Evolutionary conservation across 2,113 vertebrate genomes (phyloP).

Genomic region (Ophthalmolycus amberensis): DNA sequence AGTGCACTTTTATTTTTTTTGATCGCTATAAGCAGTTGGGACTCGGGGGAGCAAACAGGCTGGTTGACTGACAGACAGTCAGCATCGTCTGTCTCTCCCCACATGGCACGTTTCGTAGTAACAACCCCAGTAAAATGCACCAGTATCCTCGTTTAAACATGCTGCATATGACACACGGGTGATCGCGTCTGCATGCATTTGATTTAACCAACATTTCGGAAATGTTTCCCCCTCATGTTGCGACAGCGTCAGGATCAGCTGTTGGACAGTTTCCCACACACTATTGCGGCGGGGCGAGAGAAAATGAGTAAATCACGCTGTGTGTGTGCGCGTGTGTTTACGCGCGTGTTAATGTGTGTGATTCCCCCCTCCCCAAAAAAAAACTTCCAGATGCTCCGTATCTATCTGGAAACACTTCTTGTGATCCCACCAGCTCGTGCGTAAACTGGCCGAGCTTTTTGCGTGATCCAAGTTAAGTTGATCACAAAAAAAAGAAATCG

Average conservation of each 20-base stretch:
- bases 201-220: conserved; percentile 27
- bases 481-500: neutral
- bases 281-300: neutral
- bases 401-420: conserved; percentile 43
- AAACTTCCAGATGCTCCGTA: conserved; percentile 62
- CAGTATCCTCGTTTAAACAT: neutral
- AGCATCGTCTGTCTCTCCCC: conserved; percentile 27
- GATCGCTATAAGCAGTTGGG: conserved; percentile 16
- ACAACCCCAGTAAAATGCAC: conserved; percentile 2
- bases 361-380: too few species aligned
- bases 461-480: conserved; percentile 62
- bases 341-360: neutral
- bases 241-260: conserved; percentile 48
- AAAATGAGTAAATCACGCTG: neutral
- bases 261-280: conserved; percentile 9
- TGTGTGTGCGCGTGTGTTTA: neutral
- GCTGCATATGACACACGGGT: neutral
- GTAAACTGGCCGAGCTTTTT: conserved; percentile 39
- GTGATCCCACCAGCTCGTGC: conserved; percentile 48
- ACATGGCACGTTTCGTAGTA: conserved; percentile 15
- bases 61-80: conserved; percentile 18
- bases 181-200: neutral
- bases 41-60: conserved; percentile 2
- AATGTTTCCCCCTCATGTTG: conserved; percentile 34
- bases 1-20: conserved; percentile 31